phyloP scores from a whole-genome alignment of 2,888 invertebrate species.

The Meandrusa payeni region DNA sequence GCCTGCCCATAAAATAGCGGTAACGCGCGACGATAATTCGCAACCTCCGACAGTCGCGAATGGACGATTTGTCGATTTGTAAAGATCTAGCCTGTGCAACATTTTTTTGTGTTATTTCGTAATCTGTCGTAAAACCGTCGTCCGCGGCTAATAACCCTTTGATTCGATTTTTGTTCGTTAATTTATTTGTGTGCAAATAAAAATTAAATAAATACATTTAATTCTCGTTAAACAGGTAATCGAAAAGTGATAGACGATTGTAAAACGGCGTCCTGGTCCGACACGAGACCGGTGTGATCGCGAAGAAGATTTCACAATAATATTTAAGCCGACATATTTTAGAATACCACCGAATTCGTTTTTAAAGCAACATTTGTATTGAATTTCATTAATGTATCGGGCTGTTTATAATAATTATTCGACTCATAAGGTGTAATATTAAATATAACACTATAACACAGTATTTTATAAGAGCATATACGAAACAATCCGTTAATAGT shows the following conservation, averaged over 20 bases:
- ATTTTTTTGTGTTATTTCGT: too few species aligned
- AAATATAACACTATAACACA: constrained; percentile 1
- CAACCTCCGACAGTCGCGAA: too few species aligned
- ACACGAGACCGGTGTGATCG: too few species aligned
- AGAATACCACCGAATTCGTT: constrained; percentile 22
- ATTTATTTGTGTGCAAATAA: too few species aligned
- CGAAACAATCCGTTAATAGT: neutral
- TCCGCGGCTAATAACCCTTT: too few species aligned
- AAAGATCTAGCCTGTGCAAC: too few species aligned
- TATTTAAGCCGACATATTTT: constrained; percentile 6
- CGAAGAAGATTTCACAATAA: neutral
- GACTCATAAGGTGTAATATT: constrained; percentile 6
- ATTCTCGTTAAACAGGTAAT: constrained; percentile 3
- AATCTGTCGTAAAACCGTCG: too few species aligned
- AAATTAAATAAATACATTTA: too few species aligned
- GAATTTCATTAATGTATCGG: constrained; percentile 6
- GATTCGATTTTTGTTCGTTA: too few species aligned
- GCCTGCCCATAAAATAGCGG: too few species aligned
- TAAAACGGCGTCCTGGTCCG: neutral
- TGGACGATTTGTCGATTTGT: too few species aligned
- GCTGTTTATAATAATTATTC: constrained; percentile 3
- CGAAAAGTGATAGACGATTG: neutral
- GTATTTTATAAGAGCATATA: neutral
- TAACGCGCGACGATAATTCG: too few species aligned
- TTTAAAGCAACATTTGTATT: constrained; percentile 13